phyloP scores from a whole-genome alignment of 2,113 vertebrate genomes.

The Cebus imitator region DNA sequence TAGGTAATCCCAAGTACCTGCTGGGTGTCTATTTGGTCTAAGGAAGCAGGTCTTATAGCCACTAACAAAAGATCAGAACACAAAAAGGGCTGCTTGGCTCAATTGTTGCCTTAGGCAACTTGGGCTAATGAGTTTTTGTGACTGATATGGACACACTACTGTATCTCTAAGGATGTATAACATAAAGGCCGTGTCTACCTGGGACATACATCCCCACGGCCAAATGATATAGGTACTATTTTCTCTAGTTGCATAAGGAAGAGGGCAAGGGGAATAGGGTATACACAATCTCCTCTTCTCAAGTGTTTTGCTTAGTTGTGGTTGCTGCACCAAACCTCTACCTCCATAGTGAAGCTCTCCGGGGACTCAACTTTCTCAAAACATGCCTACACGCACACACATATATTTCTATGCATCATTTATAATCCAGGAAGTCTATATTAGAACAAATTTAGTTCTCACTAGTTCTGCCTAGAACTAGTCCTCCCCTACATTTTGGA shows the following conservation, averaged over 20 bases:
- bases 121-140: not conserved
- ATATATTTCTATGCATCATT: too few species aligned
- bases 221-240: not conserved
- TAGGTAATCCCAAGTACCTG: too few species aligned
- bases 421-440: not conserved
- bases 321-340: not conserved
- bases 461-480: not conserved
- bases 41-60: not conserved
- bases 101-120: not conserved
- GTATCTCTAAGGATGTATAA: not conserved
- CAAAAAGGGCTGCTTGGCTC: not conserved
- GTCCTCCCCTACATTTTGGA: not conserved
- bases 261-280: not conserved
- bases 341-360: not conserved
- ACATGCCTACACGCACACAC: fast-evolving
- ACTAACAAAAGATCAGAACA: not conserved
- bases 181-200: not conserved
- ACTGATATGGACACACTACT: too few species aligned
- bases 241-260: not conserved
- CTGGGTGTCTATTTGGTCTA: not conserved
- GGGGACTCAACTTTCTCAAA: not conserved
- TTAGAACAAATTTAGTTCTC: not conserved
- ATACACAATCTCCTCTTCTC: not conserved
- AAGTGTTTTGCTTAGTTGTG: too few species aligned
- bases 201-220: fast-evolving